phyloP scores from a whole-genome alignment of 2,888 invertebrate species.

The Temnothorax unifasciatus region DNA sequence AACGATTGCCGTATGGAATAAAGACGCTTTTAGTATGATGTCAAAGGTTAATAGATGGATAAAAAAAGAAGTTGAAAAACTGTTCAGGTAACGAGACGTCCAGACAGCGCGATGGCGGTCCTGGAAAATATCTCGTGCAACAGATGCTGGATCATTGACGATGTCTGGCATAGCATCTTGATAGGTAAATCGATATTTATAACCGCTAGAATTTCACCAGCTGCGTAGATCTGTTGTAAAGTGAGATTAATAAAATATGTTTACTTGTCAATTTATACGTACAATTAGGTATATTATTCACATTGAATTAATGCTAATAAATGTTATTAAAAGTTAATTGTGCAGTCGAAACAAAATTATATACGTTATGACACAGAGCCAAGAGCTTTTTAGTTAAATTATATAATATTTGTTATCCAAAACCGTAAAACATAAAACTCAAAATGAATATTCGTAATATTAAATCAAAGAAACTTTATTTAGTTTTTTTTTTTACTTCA shows the following conservation, averaged over 20 bases:
- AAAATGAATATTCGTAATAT: not conserved
- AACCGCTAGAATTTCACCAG: not conserved
- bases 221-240: not conserved
- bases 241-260: not conserved
- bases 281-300: not conserved
- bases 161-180: conserved; percentile 39
- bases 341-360: not conserved
- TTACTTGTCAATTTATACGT: not conserved
- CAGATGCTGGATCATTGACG: conserved; percentile 48
- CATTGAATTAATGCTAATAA: not conserved
- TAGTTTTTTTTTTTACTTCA: no score
- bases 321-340: not conserved
- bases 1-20: conserved; percentile 37
- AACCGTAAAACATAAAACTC: not conserved
- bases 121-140: conserved; percentile 37
- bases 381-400: conserved; percentile 6
- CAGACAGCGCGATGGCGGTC: conserved; percentile 51
- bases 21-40: not conserved
- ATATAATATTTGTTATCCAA: not conserved
- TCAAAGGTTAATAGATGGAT: conserved; percentile 3
- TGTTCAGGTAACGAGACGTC: conserved; percentile 14
- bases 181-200: conserved; percentile 52
- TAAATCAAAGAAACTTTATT: not conserved
- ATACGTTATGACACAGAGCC: not conserved
- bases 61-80: conserved; percentile 33